Base-by-base conservation (phyloP, 1,140 invertebrate species). In the Panulirus ornatus region DNA sequence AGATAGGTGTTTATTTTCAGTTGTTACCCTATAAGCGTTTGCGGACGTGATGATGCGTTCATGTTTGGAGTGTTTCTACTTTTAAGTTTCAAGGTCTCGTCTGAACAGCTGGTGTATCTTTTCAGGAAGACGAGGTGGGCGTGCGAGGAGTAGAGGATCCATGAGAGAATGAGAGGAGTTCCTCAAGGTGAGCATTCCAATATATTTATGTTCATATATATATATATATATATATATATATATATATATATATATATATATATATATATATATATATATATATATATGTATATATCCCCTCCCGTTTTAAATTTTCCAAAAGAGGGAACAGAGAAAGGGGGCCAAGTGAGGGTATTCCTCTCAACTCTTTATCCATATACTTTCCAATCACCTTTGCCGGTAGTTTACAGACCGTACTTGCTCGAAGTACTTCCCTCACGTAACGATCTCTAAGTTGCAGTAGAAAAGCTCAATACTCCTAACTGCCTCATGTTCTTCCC, bases 161-260 rank as follows among this genome's bases (percentile, higher is more conserved):
- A n/a, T n/a, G n/a, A n/a, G n/a, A n/a, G n/a, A n/a, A n/a, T n/a
- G n/a, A n/a, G n/a, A n/a, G n/a, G n/a, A n/a, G n/a, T n/a, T n/a
- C n/a, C n/a, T n/a, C n/a, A n/a, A n/a, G n/a, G 70, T 73, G 70
- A 34, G 16, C 16, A 11, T 16, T 11, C 9, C 30, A 9, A 22
- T 34, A 16, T 22, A 73, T 73, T 27, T 73, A 16, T 73, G 9
- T 16, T 11, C 27, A 34, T 73, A 11, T 73, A 22, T 11, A 78
- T 78, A 42, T 78, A 40, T 42, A 78, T 79, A 79, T 79, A 40
- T 79, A 79, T 79, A 79, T 79, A 40, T 79, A 47, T 79, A 2
- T 79, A 47, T 42, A 79, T 79, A 79, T 79, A 42, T 79, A 47
- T 79, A 79, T 75, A 11, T 75, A 75, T 75, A 11, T 75, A 75